Evolutionary conservation across 1,140 invertebrate genomes (phyloP), one percentile per base, ranked within the genome.

Genomic region (Lutraria rhynchaena): DNA sequence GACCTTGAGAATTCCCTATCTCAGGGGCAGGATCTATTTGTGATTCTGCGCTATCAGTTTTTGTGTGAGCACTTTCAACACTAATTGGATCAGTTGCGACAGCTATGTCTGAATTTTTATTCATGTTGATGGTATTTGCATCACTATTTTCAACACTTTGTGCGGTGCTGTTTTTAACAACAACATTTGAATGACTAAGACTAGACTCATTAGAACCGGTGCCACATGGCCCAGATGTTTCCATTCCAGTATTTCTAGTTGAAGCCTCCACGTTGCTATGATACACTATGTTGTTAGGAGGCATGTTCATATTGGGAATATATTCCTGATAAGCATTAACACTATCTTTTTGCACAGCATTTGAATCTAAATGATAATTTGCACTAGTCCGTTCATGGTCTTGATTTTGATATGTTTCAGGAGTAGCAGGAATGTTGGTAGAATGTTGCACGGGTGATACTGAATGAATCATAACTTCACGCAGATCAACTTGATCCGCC

Each of bases 321-420:
- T 41, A 55, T 33, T 67, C 44, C 11, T 49, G 44, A 51, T 22
- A 55, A 5, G 51, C 22, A 55, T 71, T 71, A 31, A 46, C 49
- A 71, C 69, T 57, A 22, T 4, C 27, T 22, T 29, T 71, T 55
- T 57, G 49, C 35, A 51, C 49, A 37, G 7, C 24, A 61, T 61
- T 27, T 13, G 9, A 31, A 53, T 57, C 69, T 55, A 71, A 49
- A 37, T 9, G 33, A 57, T 37, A 35, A 51, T 75, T 24, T 19
- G 35, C 44, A 41, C 37, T 61, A 80, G 76, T 80, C 76, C 76
- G 76, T 58, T 80, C 76, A 80, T 80, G 76, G 29, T 80, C 76
- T 70, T 80, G 76, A 24, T 57, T 60, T 60, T 80, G 76, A 70
- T 80, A 80, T 51, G 65, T 69, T 44, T 69, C 76, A 60, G 51